These are phyloP conservation scores for Galerucella pusilla DNA, from an alignment of 2,888 invertebrate genomes.

Conservation along the genomic window DNA sequence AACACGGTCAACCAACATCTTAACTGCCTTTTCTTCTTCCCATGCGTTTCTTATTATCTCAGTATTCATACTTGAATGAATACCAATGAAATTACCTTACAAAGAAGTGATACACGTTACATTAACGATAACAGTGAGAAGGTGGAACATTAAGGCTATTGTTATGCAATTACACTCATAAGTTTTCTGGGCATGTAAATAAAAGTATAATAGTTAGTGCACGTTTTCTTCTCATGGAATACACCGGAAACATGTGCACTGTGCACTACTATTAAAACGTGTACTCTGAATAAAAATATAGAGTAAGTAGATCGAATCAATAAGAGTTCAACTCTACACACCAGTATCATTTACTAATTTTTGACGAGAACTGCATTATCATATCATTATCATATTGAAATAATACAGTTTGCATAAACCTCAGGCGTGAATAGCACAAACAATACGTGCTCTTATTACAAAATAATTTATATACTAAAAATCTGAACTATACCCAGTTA, in stretches of 20 bases:
- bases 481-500: no score
- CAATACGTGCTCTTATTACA: no score
- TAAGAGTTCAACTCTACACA: no score
- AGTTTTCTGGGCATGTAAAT: background rate
- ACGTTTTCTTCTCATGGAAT: background rate
- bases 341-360: no score
- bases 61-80: conserved; percentile 13
- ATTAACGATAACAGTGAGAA: background rate
- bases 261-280: background rate
- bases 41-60: conserved; percentile 8
- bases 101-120: conserved; percentile 8
- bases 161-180: background rate
- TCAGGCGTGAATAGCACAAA: no score
- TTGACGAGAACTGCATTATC: no score
- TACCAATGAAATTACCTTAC: conserved; percentile 10
- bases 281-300: background rate
- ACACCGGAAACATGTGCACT: background rate
- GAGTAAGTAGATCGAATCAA: background rate
- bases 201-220: background rate
- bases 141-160: conserved; percentile 3
- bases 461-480: no score
- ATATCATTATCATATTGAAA: no score
- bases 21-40: background rate
- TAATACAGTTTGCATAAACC: no score
- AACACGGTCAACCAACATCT: background rate